Evolutionary conservation across 1,140 invertebrate species (phyloP), one percentile per base, ranked within the genome.

Genomic region (Papilio dardanus): DNA sequence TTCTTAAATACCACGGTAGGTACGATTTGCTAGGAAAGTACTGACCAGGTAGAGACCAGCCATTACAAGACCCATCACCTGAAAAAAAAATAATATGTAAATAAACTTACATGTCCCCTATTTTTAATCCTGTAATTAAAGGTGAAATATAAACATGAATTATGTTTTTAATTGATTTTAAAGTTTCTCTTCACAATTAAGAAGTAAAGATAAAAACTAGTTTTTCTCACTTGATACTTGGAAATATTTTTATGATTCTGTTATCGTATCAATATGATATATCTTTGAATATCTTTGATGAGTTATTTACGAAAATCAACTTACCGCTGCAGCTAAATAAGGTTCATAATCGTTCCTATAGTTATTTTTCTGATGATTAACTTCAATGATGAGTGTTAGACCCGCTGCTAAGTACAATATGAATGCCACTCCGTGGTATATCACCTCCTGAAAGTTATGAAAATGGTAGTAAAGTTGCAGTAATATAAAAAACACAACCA

Each of bases 351-450:
- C 89, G 77, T 95, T 94, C 31, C 94, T 83, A 67, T 94, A 93
- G n/a, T 81, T 80, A 30, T 84, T 85, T 68, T 91, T 92, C 71
- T 89, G 85, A 37, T 94, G 89, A 79, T 95, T 95, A 0, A 95
- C 94, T 83, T 95, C 94, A 35, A 96, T 93, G 10, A 97, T 80
- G 16, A 97, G 94, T 2, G 94, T 95, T 24, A 96, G 86, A 4
- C 96, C 95, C 0, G 96, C 95, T 50, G 95, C 94, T 40, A 97
- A 85, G 42, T 96, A 94, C 35, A 97, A 85, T 58, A 96, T 91
- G 81, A 95, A 96, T 14, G 95, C 97, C 54, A 97, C 88, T 2
- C 94, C 94, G 79, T 97, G 97, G 83, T 97, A 97, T 35, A 97
- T 94, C 30, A 97, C 93, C 94, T 97, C 97, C 97, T 97, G 89